Evolutionary conservation across 2,888 invertebrate genomes (phyloP).

Genomic region (Latrodectus hesperus): DNA sequence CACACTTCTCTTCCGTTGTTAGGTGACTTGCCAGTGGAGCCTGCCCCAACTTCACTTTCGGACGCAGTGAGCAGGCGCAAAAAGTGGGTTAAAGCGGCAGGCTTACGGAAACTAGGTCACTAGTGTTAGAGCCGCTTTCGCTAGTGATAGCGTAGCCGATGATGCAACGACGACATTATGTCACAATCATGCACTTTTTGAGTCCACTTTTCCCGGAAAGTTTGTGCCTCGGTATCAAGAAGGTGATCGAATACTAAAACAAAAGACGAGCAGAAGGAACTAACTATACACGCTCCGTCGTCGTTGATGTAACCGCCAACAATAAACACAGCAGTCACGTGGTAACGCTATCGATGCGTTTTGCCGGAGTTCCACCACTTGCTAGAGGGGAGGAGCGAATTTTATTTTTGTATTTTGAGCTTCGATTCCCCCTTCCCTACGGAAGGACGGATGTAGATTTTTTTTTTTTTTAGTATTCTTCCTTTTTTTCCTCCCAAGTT

Average conservation of each 20-base stretch:
- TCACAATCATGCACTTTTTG: neutral
- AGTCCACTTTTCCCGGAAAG: neutral
- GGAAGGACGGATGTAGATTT: conserved; percentile 5
- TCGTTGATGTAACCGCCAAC: conserved; percentile 47
- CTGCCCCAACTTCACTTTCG: conserved; percentile 59
- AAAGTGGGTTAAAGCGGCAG: conserved; percentile 65
- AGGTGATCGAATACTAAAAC: neutral
- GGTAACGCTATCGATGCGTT: conserved; percentile 32
- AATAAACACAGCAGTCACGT: conserved; percentile 55
- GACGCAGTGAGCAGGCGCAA: conserved; percentile 54
- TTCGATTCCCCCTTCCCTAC: neutral
- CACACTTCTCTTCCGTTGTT: neutral
- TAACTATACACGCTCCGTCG: neutral
- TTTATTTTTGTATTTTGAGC: conserved; percentile 13
- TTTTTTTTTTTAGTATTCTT: conserved; percentile 31
- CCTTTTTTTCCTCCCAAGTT: conserved; percentile 20
- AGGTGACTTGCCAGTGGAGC: neutral
- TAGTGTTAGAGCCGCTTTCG: conserved; percentile 34
- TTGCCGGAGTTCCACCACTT: conserved; percentile 40
- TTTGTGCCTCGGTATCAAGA: neutral
- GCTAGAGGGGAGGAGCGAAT: conserved; percentile 25
- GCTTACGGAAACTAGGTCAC: conserved; percentile 67
- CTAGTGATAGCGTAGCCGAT: conserved; percentile 3
- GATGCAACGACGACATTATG: conserved; percentile 36
- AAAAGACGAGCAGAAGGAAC: neutral